Evolutionary conservation across 2,113 vertebrate genomes (phyloP), one percentile per base, ranked within the genome.

Genomic region (Hippotragus niger): DNA sequence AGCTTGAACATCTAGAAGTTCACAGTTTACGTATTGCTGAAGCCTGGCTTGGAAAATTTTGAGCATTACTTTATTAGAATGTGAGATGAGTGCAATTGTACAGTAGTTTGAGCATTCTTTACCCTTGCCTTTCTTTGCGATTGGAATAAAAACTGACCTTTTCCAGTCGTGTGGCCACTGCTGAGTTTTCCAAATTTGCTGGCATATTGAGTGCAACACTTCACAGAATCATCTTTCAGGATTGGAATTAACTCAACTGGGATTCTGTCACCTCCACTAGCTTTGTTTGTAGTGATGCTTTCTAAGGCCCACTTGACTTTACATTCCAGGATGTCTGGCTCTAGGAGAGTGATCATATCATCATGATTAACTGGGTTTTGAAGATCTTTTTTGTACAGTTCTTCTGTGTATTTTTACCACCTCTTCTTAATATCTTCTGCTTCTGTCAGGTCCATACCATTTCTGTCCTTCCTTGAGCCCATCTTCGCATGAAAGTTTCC

Each of bases 141-240:
- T 16, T 62, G 31, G 31, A 62, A 33, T 16, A 1, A 62, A 62
- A 62, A 16, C 31, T 62, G 60, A 62, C 14, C 1, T 62, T 62
- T 62, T 62, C 60, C 60, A 33, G 31, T 64, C 6, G 6, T 0
- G 0, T 8, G 29, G 31, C 3, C 60, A 64, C 14, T 33, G 60
- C 60, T 16, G 60, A 33, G 31, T 64, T 64, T 33, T 64, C 14
- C 60, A 64, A 33, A 64, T 64, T 64, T 64, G 31, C 31, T 16
- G 6, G 60, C 14, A 64, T 33, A 33, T 2, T 64, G 3, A 33
- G 60, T 64, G 31, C 60, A 64, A 31, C 60, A 64, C 60, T 33
- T 33, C 60, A 16, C 60, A 33, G 60, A 3, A 16, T 64, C 60
- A 64, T 64, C 31, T 64, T 16, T 64, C 7, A 64, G 14, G 14